phyloP scores from a whole-genome alignment of 1,140 invertebrate genomes.

The Thalassaphorura encarpata region DNA sequence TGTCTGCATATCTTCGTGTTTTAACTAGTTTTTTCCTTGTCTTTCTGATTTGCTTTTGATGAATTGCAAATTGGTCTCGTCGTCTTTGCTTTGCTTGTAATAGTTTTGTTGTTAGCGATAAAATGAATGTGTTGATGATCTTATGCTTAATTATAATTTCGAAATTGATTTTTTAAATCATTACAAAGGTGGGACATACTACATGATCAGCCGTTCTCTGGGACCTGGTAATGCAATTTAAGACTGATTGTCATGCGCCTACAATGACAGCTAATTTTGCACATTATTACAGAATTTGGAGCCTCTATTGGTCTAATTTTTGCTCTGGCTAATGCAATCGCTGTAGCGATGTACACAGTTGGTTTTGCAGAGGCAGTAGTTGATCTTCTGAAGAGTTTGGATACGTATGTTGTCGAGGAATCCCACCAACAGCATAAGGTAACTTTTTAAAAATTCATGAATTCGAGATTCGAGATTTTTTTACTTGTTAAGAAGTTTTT shows the following conservation, averaged over 20 bases:
- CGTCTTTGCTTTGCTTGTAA: neutral
- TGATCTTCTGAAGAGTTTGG: constrained; percentile 24
- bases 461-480: neutral
- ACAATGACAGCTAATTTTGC: too few relatives aligned
- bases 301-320: constrained; percentile 55
- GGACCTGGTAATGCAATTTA: too few relatives aligned
- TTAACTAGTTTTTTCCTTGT: neutral
- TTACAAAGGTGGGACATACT: constrained; percentile 85
- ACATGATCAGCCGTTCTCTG: constrained; percentile 91
- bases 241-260: too few relatives aligned
- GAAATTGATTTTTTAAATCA: neutral
- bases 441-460: constrained; percentile 46
- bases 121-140: neutral
- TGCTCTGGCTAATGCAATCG: constrained; percentile 81
- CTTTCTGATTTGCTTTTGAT: neutral
- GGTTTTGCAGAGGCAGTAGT: constrained; percentile 90
- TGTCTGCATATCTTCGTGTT: neutral
- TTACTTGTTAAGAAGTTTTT: too few relatives aligned
- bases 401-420: constrained; percentile 22
- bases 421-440: constrained; percentile 23
- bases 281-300: too few relatives aligned
- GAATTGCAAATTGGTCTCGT: neutral
- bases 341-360: constrained; percentile 88
- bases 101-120: neutral
- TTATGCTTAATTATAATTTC: too few relatives aligned